Evolutionary conservation across 2,797 vertebrate genomes (phyloP), one percentile per base, ranked within the genome.

Genomic region (Ctenopoma kingsleyae): DNA sequence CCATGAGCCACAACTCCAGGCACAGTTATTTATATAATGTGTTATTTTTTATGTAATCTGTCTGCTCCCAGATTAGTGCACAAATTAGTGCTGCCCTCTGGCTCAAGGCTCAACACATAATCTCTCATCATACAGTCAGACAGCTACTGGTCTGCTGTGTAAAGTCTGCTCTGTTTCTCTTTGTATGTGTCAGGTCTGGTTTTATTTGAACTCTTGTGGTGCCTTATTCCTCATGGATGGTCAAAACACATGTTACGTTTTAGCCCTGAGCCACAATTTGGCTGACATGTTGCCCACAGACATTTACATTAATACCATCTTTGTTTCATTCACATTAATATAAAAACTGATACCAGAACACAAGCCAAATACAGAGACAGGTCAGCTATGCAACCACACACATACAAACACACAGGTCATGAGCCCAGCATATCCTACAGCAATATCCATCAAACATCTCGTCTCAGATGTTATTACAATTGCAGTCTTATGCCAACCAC

Each of bases 191-290:
- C 15, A 1, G 35, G 38, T 25, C 67, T 20, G 55, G 54, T 85
- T 88, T 82, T 76, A 78, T 62, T 82, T 67, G 63, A 68, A 66
- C 56, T 9, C 62, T 63, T 12, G 16, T 69, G 82, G 82, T 67
- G 58, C 84, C 78, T 74, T 6, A 1, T 67, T 75, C 67, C 43
- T 22, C 25, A 9, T 1, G 52, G 50, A 70, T 66, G 77, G 75
- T 88, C 65, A 89, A 80, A 83, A 77, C 63, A 80, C 58, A 78
- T 64, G 55, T 76, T 61, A 78, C 8, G 7, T 58, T 51, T 30
- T n/a, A 35, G 44, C 27, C 35, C 8, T 23, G 23, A 65, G 73
- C 46, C 64, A 62, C 56, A 48, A 19, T 20, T 38, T 8, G 41
- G 57, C n/a, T 67, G 58, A 46, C 58, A 69, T 50, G 35, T 43